Evolutionary conservation across 2,113 vertebrate species (phyloP).

Genomic region (Brachirus orientalis): DNA sequence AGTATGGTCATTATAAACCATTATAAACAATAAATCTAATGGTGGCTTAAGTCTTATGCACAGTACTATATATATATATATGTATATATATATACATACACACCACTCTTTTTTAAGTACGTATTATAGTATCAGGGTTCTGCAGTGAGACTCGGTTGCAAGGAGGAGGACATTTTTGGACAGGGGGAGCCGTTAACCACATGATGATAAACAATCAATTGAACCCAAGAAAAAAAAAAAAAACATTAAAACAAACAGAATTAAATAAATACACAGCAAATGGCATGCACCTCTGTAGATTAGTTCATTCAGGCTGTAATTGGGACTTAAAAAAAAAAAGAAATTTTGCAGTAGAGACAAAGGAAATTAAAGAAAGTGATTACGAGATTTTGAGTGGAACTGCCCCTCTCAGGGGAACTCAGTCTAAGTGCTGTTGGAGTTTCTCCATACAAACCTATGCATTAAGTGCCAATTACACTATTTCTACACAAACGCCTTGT

Average conservation of each 20-base stretch:
- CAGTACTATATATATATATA: too few species aligned
- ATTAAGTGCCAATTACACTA: slow-evolving; percentile 64
- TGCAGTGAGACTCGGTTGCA: slow-evolving; percentile 49
- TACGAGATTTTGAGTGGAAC: slow-evolving; percentile 2
- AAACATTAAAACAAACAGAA: background rate
- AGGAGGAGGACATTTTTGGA: slow-evolving; percentile 68
- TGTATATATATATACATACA: slow-evolving; percentile 47
- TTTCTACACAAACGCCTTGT: slow-evolving; percentile 3
- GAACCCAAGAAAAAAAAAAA: slow-evolving; percentile 33
- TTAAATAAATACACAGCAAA: slow-evolving; percentile 69
- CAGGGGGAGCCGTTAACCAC: slow-evolving; percentile 78
- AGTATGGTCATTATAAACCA: too few species aligned
- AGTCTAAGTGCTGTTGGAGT: slow-evolving; percentile 68
- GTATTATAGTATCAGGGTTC: slow-evolving; percentile 36
- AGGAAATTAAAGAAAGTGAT: background rate
- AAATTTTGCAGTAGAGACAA: background rate
- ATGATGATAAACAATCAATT: slow-evolving; percentile 37
- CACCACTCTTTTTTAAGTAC: slow-evolving; percentile 30
- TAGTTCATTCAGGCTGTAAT: slow-evolving; percentile 40
- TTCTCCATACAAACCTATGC: slow-evolving; percentile 47
- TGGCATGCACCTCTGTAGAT: slow-evolving; percentile 78
- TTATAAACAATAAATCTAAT: too few species aligned
- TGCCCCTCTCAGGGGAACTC: slow-evolving; percentile 45
- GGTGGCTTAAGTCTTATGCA: too few species aligned
- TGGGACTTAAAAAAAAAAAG: slow-evolving; percentile 1